Evolutionary conservation across 1,140 invertebrate species (phyloP).

Genomic region (Macrotrachela quadricornifera): DNA sequence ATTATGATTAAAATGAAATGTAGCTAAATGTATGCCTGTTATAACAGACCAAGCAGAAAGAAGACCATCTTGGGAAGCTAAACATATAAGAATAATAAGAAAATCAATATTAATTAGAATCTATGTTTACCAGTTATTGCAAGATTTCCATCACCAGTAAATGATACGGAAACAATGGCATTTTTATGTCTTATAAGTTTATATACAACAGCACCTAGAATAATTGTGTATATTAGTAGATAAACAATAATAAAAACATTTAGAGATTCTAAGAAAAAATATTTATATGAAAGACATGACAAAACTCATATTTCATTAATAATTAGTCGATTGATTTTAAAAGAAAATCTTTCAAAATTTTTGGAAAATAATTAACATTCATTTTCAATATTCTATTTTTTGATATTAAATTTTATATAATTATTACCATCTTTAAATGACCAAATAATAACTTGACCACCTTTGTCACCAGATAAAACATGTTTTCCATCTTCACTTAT

Average conservation of each 20-base stretch:
- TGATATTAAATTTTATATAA: too few relatives aligned
- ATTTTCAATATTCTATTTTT: too few relatives aligned
- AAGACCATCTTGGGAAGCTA: constrained; percentile 4
- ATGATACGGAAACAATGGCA: neutral
- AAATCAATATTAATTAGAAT: neutral
- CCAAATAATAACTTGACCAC: constrained; percentile 60
- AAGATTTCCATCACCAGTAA: constrained; percentile 3
- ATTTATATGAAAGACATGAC: too few relatives aligned
- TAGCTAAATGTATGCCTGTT: neutral
- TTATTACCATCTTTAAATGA: constrained; percentile 35
- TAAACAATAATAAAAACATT: too few relatives aligned
- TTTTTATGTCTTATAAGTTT: neutral
- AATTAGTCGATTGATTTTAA: too few relatives aligned
- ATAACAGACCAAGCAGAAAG: constrained; percentile 1
- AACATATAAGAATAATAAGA: neutral
- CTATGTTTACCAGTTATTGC: neutral
- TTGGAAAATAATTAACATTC: too few relatives aligned
- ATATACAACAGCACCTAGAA: neutral
- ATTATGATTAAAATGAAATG: neutral
- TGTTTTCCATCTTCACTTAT: constrained; percentile 38
- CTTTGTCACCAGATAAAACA: constrained; percentile 56
- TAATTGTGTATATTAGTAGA: too few relatives aligned
- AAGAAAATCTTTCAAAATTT: too few relatives aligned
- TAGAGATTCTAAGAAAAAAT: too few relatives aligned
- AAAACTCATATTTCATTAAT: too few relatives aligned